Base-by-base conservation (phyloP, 2,888 invertebrate genomes). In the Acanthosepion pharaonis region DNA sequence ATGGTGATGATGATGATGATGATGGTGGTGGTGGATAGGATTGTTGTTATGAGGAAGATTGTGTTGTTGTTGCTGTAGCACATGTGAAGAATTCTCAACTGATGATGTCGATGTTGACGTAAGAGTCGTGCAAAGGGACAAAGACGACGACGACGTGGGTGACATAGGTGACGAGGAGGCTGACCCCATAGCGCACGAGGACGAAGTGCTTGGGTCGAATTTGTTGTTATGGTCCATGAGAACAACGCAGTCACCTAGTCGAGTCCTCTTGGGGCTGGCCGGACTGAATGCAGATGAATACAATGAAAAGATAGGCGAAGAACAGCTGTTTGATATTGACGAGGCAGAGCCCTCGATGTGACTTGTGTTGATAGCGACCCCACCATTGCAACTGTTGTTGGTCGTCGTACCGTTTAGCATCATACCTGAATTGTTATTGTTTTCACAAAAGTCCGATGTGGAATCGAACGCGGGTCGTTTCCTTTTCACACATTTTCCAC, bases 171-270 rank as follows among this genome's bases (percentile, higher is more conserved):
- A 78, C n/a, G 78, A 78, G 0, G 78, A 33, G 33, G 91, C 25
- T n/a, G 93, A 93, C n/a, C 11, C n/a, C 93, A 53, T 53, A 33
- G 49, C 23, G 23, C 53, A 49, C 20, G 49, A 53, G 93, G 49
- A n/a, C 18, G 49, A 53, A 53, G 51, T 93, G n/a, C n/a, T 78
- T 4, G 78, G 78, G 93, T 93, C 93, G 20, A 53, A 93, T 93
- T 93, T 93, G 93, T 53, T 93, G 53, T 93, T 93, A 53, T 93
- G 93, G 53, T 93, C 93, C 93, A 53, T 53, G n/a, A 93, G 93
- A 25, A 93, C 93, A n/a, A 93, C 15, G 8, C 93, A 28, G 93
- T 93, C 93, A 11, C 51, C n/a, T 0, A 93, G 49, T 28, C 93
- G 93, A 20, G 23, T 93, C 53, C 93, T 93, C n/a, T 93, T 93